Base-by-base conservation (phyloP, 2,113 vertebrate genomes). In the Heterotis niloticus region DNA sequence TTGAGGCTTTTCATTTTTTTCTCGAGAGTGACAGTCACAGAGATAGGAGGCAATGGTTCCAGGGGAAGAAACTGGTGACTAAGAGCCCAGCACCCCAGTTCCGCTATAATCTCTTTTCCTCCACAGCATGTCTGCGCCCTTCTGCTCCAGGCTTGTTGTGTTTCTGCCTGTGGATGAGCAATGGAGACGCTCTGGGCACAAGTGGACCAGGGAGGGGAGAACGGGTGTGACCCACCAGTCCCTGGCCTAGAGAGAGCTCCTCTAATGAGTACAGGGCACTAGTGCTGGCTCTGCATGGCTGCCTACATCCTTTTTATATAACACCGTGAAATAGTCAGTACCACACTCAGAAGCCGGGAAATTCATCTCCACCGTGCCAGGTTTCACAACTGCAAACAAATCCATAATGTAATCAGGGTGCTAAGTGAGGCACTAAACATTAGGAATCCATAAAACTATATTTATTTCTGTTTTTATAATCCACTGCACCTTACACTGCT, bases 371-470 rank as follows among this genome's bases (percentile, higher is more conserved):
- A 20, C 12, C n/a, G 64, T 24, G 12, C 24, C 26, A 10, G 64
- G 69, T 52, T 72, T 13, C 69, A 72, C 29, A 72, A 72, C 44
- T 72, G 20, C 18, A 62, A 52, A 51, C 20, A 72, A 54, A 54
- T 72, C 51, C 9, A 72, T 72, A 52, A 72, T 12, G 16, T 72
- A 54, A 54, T 23, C n/a, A 72, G 69, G 44, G 34, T 52, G 69
- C 29, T 72, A 72, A 52, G 51, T 72, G 44, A 18, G 23, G n/a
- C 24, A 20, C 69, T 52, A 14, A 54, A 9, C 44, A 10, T 23
- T 12, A 71, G 2, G n/a, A 71, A 52, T 44, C 34, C 34, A 44
- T 44, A 44, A 44, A 7, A 44, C 34, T 44, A 44, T 44, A 44
- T 44, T 44, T 44, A 44, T 2, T 44, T 44, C 34, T 44, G 18